Percentiles rank a stretch among this genome's conserved stretches.
phyloP scores from a whole-genome alignment of 2,113 vertebrate species.

The Perca fluviatilis region DNA sequence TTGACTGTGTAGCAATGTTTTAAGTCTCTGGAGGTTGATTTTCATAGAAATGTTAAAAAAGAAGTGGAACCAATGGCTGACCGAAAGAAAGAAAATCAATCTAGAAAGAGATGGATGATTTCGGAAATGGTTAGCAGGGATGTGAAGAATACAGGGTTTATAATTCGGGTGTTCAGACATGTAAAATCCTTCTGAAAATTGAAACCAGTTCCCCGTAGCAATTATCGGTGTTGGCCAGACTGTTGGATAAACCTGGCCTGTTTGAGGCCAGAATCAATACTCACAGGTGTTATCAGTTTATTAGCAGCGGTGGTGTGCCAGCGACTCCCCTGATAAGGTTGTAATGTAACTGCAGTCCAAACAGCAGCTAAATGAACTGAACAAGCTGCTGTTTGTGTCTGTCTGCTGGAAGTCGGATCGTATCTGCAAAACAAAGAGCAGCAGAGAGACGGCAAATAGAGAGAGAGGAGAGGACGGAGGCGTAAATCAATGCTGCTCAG shows the following conservation, averaged over 20 bases:
- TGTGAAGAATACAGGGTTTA: neutral
- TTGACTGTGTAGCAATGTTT: neutral
- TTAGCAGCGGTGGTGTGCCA: slow-evolving; percentile 62
- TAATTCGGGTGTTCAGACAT: slow-evolving; percentile 9
- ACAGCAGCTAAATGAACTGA: slow-evolving; percentile 68
- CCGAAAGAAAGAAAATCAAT: neutral
- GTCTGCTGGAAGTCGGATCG: slow-evolving; percentile 58
- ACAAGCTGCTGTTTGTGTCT: slow-evolving; percentile 71
- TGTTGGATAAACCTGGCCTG: slow-evolving; percentile 33
- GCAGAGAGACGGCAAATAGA: slow-evolving; percentile 32
- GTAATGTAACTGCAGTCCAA: slow-evolving; percentile 67
- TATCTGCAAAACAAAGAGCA: slow-evolving; percentile 75
- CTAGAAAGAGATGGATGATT: neutral
- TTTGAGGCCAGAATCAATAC: slow-evolving; percentile 67
- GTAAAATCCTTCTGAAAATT: neutral
- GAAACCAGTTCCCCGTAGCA: slow-evolving; percentile 28
- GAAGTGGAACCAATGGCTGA: neutral
- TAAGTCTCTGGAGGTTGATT: neutral
- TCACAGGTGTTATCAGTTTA: slow-evolving; percentile 69
- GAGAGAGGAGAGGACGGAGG: slow-evolving; percentile 28
- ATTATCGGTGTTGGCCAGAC: slow-evolving; percentile 39
- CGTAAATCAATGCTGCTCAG: slow-evolving; percentile 57
- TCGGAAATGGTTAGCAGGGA: neutral
- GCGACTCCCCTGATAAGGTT: slow-evolving; percentile 66
- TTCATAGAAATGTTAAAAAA: neutral